A percentile compares a stretch with the other conserved stretches of the same genome.
Evolutionary conservation across 2,888 invertebrate genomes (phyloP).

Genomic region (Sussaba pulchella): DNA sequence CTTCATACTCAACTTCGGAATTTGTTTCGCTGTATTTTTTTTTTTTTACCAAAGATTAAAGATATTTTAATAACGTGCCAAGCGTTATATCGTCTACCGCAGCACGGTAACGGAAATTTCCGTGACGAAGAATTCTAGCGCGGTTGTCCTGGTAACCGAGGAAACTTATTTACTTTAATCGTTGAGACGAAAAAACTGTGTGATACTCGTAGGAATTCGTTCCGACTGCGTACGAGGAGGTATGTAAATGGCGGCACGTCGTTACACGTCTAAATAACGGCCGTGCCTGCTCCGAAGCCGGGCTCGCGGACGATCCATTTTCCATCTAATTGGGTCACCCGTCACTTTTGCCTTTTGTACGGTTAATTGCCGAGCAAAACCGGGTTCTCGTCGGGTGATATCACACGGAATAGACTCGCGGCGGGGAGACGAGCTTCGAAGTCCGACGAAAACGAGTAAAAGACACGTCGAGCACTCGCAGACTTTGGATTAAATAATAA

Average conservation of each 20-base stretch:
- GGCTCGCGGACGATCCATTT: constrained; percentile 60
- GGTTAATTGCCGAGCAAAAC: constrained; percentile 63
- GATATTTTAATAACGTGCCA: not conserved
- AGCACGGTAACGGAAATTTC: not conserved
- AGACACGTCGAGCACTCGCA: constrained; percentile 39
- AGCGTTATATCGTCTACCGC: not conserved
- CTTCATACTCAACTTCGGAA: too few species aligned
- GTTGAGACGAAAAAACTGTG: constrained; percentile 29
- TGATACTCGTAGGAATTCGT: constrained; percentile 47
- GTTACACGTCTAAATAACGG: constrained; percentile 23
- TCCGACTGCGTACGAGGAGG: constrained; percentile 59
- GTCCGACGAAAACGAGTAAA: constrained; percentile 30
- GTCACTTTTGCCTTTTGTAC: constrained; percentile 66
- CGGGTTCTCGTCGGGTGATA: constrained; percentile 4
- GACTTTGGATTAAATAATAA: constrained; percentile 58
- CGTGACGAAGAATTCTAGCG: not conserved
- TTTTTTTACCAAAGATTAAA: too few species aligned
- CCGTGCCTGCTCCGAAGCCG: constrained; percentile 32
- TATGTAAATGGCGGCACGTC: constrained; percentile 61
- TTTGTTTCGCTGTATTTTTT: too few species aligned
- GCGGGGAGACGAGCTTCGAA: constrained; percentile 2
- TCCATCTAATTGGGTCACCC: constrained; percentile 67
- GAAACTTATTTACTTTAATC: constrained; percentile 21
- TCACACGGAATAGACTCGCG: not conserved
- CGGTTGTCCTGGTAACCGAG: not conserved